Conservation (phyloP, 2,797 vertebrate species). For the Pempheris klunzingeri region DNA sequence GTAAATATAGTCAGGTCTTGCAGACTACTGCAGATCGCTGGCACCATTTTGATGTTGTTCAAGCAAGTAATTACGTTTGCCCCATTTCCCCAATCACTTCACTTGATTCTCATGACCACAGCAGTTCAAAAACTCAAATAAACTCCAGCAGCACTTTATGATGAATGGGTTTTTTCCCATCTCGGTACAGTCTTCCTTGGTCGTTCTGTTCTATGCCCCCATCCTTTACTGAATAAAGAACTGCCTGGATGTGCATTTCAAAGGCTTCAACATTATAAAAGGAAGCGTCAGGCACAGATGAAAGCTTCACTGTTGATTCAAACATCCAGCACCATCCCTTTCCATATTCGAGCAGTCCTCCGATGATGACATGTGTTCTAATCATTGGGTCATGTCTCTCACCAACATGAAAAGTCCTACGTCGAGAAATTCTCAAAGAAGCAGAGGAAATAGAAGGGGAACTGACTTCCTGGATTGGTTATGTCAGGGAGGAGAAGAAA, state of each 20-base stretch:
- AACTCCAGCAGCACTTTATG: slow-evolving; percentile 27
- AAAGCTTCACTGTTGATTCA: slow-evolving; percentile 71
- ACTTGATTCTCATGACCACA: slow-evolving; percentile 32
- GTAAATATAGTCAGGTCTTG: slow-evolving; percentile 8
- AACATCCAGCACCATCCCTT: slow-evolving; percentile 51
- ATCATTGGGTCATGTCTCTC: slow-evolving; percentile 75
- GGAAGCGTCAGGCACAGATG: slow-evolving; percentile 63
- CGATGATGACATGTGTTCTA: slow-evolving; percentile 77
- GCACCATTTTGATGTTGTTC: slow-evolving; percentile 12
- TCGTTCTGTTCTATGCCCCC: slow-evolving; percentile 22
- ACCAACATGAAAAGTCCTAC: slow-evolving; percentile 75
- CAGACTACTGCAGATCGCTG: slow-evolving; percentile 2
- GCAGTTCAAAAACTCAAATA: slow-evolving; percentile 42
- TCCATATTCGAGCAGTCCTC: slow-evolving; percentile 48
- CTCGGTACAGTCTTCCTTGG: slow-evolving; percentile 35
- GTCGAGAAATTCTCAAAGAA: slow-evolving; percentile 57
- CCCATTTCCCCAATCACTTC: slow-evolving; percentile 23
- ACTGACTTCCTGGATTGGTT: slow-evolving; percentile 62
- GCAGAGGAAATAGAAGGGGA: slow-evolving; percentile 54
- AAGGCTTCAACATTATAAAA: slow-evolving; percentile 68
- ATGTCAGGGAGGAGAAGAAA: slow-evolving; percentile 59
- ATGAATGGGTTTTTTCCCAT: slow-evolving; percentile 5
- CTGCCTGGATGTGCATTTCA: slow-evolving; percentile 67
- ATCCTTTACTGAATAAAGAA: slow-evolving; percentile 47
- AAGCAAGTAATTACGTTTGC: slow-evolving; percentile 18